A percentile compares a stretch with the other conserved stretches of the same genome.
Evolutionary conservation across 2,113 vertebrate species (phyloP).

Genomic region (Brevimyrus niger): DNA sequence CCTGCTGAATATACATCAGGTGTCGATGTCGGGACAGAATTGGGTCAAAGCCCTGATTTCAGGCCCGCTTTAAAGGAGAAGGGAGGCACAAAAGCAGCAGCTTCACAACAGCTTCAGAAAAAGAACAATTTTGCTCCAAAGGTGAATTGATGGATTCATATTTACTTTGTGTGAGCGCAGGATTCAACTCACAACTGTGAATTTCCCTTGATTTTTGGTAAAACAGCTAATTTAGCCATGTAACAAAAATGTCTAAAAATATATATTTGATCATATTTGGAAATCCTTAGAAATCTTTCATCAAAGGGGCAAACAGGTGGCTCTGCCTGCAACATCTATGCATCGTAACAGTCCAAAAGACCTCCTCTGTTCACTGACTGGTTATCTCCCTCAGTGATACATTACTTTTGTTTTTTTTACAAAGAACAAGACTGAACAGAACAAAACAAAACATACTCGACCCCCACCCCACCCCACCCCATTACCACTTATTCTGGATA

Average conservation of each 20-base stretch:
- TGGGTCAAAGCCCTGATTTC: background rate
- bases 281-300: background rate
- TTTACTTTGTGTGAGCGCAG: background rate
- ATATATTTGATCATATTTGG: background rate
- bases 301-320: background rate
- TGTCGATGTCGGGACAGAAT: background rate
- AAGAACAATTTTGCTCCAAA: background rate
- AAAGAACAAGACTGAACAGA: no score
- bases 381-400: background rate
- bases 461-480: no score
- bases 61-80: background rate
- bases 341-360: background rate
- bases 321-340: background rate
- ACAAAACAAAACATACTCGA: no score
- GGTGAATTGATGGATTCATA: background rate
- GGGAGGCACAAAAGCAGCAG: background rate
- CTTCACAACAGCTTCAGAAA: background rate
- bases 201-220: background rate
- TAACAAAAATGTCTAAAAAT: background rate
- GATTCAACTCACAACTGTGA: no score
- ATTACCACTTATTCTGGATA: background rate
- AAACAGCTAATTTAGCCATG: background rate
- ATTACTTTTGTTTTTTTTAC: no score
- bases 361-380: background rate
- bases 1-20: background rate